phyloP scores from a whole-genome alignment of 2,113 vertebrate species.

The Ariopsis seemanni region DNA sequence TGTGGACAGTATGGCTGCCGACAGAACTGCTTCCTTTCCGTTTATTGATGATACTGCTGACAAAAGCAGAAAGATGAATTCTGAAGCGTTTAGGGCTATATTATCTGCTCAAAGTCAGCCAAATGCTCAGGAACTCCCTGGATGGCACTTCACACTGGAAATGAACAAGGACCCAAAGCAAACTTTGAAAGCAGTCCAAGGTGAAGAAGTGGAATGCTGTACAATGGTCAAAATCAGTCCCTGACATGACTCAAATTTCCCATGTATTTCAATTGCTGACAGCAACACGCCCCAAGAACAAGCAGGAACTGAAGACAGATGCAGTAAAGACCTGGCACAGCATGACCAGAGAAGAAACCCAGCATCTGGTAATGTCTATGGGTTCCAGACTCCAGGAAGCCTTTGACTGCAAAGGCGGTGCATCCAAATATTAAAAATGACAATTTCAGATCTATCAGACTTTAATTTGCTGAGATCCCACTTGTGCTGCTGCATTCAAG shows the following conservation, averaged over 20 bases:
- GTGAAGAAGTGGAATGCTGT: background rate
- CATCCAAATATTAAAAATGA: background rate
- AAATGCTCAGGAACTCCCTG: too few relatives aligned
- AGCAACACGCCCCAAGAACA: too few relatives aligned
- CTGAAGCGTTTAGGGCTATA: background rate
- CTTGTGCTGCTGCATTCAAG: too few relatives aligned
- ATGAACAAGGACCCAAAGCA: background rate
- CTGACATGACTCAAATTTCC: background rate
- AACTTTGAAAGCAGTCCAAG: background rate
- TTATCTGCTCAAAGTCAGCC: too few relatives aligned
- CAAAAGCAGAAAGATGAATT: background rate
- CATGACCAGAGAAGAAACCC: background rate
- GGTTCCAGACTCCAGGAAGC: background rate
- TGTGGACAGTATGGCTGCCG: background rate
- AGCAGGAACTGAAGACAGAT: too few relatives aligned
- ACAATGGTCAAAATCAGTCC: background rate
- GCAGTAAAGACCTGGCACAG: background rate
- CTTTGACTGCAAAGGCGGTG: background rate
- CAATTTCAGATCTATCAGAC: background rate
- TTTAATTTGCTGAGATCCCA: too few relatives aligned
- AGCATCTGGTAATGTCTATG: background rate
- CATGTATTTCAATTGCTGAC: background rate
- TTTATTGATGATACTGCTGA: background rate
- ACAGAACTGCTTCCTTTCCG: background rate
- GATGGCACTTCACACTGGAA: background rate